phyloP scores from a whole-genome alignment of 2,113 vertebrate species.

The Podarcis raffonei region DNA sequence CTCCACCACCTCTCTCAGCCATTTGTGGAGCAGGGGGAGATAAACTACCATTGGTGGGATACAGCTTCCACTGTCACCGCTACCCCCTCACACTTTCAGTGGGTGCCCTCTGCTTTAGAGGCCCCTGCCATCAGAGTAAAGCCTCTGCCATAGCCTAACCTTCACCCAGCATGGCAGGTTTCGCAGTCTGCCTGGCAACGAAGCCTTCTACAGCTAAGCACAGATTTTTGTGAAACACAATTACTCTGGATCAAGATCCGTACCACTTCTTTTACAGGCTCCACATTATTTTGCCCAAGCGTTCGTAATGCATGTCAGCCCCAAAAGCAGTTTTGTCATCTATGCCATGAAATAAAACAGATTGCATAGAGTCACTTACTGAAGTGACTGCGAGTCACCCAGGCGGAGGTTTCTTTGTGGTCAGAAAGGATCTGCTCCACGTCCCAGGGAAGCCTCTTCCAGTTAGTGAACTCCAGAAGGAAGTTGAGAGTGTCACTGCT shows the following conservation, averaged over 20 bases:
- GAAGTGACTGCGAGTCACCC: constrained; percentile 72
- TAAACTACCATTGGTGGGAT: no score
- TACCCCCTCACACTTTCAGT: no score
- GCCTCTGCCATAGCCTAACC: no score
- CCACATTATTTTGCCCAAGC: neutral
- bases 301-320: neutral
- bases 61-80: no score
- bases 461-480: constrained; percentile 87
- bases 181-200: no score
- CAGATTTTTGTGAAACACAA: neutral
- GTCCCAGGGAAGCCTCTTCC: constrained; percentile 77
- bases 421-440: constrained; percentile 73
- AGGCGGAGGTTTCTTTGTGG: constrained; percentile 68
- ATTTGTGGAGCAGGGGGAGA: no score
- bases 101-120: no score
- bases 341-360: constrained; percentile 22
- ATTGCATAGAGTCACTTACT: constrained; percentile 69
- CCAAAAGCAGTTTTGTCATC: constrained; percentile 6
- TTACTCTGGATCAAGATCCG: neutral
- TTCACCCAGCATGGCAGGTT: no score
- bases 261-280: neutral
- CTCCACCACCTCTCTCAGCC: no score
- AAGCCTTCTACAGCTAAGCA: neutral
- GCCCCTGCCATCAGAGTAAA: no score
- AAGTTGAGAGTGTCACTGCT: constrained; percentile 76